Conservation (phyloP, 2,113 vertebrate genomes). For the Tachysurus fulvidraco region DNA sequence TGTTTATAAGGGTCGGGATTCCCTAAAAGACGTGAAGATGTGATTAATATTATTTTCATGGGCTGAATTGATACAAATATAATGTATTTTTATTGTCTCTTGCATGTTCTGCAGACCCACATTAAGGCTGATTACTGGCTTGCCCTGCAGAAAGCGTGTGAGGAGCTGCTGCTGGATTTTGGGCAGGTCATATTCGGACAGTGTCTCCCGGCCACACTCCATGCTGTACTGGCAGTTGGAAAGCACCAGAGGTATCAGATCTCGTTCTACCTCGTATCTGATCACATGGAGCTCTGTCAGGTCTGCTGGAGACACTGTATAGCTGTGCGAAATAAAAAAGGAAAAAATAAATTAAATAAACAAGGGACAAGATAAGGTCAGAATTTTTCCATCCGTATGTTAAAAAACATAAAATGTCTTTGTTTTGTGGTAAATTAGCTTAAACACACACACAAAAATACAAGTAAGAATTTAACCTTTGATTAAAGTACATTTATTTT, state of each 20-base stretch:
- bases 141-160: slow-evolving; percentile 86
- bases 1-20: slow-evolving; percentile 85
- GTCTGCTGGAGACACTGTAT: slow-evolving; percentile 81
- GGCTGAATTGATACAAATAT: background rate
- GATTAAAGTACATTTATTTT: background rate
- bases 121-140: slow-evolving; percentile 80
- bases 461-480: background rate
- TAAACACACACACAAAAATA: background rate
- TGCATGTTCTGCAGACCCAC: slow-evolving; percentile 64
- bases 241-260: slow-evolving; percentile 85
- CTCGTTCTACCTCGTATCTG: slow-evolving; percentile 84
- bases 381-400: background rate
- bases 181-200: slow-evolving; percentile 84
- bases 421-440: background rate
- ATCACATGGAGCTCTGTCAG: slow-evolving; percentile 88
- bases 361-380: background rate
- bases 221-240: slow-evolving; percentile 93
- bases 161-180: slow-evolving; percentile 89
- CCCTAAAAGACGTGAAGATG: slow-evolving; percentile 70
- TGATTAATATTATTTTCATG: background rate
- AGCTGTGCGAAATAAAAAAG: slow-evolving; percentile 70
- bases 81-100: background rate
- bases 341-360: too few relatives aligned
- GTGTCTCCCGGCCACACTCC: slow-evolving; percentile 79
- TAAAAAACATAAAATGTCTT: background rate